phyloP scores from a whole-genome alignment of 2,888 invertebrate genomes.

The Cerastis rubricosa region DNA sequence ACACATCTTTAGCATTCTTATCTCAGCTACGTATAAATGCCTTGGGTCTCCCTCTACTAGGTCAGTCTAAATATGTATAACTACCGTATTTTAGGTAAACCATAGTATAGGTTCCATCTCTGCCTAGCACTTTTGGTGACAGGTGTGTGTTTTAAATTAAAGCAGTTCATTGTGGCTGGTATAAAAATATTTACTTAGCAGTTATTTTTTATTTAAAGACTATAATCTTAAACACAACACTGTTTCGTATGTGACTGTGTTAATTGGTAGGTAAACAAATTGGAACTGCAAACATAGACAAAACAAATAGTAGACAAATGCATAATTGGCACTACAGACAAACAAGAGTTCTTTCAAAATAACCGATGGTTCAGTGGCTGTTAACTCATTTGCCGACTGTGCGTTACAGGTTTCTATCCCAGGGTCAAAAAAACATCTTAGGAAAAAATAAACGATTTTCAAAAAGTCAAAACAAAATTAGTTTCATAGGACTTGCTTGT shows the following conservation, averaged over 20 bases:
- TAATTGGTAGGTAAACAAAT: conserved; percentile 3
- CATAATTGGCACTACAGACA: neutral
- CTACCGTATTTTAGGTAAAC: neutral
- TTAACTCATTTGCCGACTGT: neutral
- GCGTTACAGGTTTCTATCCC: too few species aligned
- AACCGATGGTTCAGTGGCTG: neutral
- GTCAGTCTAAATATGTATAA: neutral
- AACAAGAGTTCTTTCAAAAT: neutral
- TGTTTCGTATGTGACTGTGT: neutral
- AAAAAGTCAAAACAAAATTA: too few species aligned
- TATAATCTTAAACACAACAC: neutral
- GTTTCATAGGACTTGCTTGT: neutral
- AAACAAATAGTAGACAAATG: neutral
- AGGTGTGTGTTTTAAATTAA: neutral
- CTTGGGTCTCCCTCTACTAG: neutral
- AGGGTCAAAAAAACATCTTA: too few species aligned
- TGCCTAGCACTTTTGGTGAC: neutral
- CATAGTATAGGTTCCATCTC: neutral
- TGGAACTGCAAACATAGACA: conserved; percentile 9
- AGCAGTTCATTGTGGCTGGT: neutral
- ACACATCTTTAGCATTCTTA: too few species aligned
- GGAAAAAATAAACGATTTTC: too few species aligned
- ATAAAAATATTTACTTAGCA: neutral
- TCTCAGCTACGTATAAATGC: too few species aligned
- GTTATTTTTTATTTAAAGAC: neutral